Evolutionary conservation across 2,113 vertebrate species (phyloP), one percentile per base, ranked within the genome.

Genomic region (Macroglossus sobrinus): DNA sequence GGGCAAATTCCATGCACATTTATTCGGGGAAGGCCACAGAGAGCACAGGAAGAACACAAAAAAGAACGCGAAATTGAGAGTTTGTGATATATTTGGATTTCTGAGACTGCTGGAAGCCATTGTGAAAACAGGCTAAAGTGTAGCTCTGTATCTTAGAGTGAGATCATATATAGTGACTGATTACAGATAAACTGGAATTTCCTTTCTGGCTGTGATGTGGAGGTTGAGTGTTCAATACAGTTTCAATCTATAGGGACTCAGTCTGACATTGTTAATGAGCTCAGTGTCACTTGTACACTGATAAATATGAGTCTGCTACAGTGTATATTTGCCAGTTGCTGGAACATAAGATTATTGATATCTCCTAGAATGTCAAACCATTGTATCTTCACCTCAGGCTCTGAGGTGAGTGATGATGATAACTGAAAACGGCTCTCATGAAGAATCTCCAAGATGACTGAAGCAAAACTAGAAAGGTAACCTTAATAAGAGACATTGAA

Each of bases 301-400:
- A 97, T 89, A 84, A 0, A 0, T 81, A 90, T 88, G 45, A 97
- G 80, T 80, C 90, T 89, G 50, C 43, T 50, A 57, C 63, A 92
- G 22, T 45, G 78, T 55, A 4, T 85, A 7, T 94, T 97, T 90
- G 57, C 84, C 90, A 97, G 97, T 96, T 85, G 93, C 89, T 1
- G 10, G 75, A 80, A 81, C 57, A 95, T 93, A 92, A 96, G 97
- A 76, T 93, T 98, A 97, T 94, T 92, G 91, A 96, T 97, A 84
- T 93, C 94, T 90, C 93, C 24, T 87, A 93, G 80, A 94, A 96
- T 55, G 68, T 80, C 95, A 97, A 93, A 98, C 98, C 63, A 76
- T 89, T 92, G 86, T 97, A 84, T 75, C 80, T 91, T 97, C 0
- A 68, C 81, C 81, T 97, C 35, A 92, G 72, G 71, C 93, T 97